phyloP scores from a whole-genome alignment of 35 echinoderm and acorn worm genomes.

The Diadema setosum region DNA sequence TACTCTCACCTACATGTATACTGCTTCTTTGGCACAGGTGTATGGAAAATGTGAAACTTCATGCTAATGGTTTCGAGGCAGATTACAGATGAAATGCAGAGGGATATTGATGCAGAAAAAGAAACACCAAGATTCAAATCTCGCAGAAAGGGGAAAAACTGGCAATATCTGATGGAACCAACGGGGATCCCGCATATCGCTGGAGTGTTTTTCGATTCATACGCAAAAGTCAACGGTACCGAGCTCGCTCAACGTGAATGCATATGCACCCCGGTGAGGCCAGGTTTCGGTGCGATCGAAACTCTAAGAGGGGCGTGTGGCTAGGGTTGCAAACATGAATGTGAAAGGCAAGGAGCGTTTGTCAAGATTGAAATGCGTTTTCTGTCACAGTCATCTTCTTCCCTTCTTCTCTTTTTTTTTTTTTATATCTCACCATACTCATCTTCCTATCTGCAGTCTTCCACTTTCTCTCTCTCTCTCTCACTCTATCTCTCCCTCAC shows the following conservation, averaged over 20 bases:
- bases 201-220: neutral
- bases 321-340: conserved; percentile 9
- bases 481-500: neutral
- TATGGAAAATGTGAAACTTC: too few species aligned
- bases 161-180: neutral
- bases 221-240: neutral
- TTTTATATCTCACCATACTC: too few species aligned
- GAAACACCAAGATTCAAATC: neutral
- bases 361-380: neutral
- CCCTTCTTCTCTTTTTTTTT: neutral
- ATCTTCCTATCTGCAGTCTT: neutral
- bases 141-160: neutral
- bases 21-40: too few species aligned
- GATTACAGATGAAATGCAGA: neutral
- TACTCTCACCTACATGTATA: too few species aligned
- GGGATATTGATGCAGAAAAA: neutral
- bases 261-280: neutral
- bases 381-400: neutral
- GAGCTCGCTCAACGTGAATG: neutral
- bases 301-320: neutral
- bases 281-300: neutral
- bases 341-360: neutral
- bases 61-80: neutral
- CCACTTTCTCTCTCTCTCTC: neutral
- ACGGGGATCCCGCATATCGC: neutral